Percentiles rank a stretch among this genome's conserved stretches.
phyloP scores from a whole-genome alignment of 2,888 invertebrate species.

The Seira sanloemensis region DNA sequence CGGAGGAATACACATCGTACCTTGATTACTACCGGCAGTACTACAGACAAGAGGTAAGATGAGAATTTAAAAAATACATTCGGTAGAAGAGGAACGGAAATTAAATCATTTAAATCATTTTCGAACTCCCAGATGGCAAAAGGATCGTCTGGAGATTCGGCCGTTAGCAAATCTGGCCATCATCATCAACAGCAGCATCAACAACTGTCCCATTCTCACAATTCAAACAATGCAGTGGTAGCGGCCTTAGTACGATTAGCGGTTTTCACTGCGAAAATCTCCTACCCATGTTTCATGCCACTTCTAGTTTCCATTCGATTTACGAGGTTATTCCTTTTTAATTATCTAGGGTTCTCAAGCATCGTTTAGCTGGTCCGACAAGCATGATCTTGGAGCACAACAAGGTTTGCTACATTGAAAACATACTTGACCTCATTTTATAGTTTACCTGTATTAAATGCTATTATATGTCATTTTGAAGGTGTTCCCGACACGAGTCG shows the following conservation, averaged over 20 bases:
- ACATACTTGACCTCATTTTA: too few species aligned
- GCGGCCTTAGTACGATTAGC: constrained; percentile 73
- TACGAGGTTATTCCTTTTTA: constrained; percentile 72
- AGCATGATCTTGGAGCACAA: constrained; percentile 14
- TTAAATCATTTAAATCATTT: not conserved
- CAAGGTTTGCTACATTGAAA: constrained; percentile 44
- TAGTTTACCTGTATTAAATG: too few species aligned
- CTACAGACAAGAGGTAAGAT: constrained; percentile 78
- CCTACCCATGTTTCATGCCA: constrained; percentile 71
- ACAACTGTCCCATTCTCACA: not conserved
- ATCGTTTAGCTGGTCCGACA: constrained; percentile 58
- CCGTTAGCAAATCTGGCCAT: not conserved
- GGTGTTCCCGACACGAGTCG: constrained; percentile 88
- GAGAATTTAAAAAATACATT: constrained; percentile 17
- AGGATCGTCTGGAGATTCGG: not conserved
- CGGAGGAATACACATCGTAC: constrained; percentile 83
- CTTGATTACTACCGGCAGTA: constrained; percentile 85
- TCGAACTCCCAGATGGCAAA: constrained; percentile 26
- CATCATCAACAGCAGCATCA: constrained; percentile 33
- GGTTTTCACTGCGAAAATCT: constrained; percentile 71
- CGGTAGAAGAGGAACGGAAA: too few species aligned
- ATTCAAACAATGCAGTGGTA: constrained; percentile 56
- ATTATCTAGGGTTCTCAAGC: constrained; percentile 70
- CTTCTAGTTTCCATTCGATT: constrained; percentile 68
- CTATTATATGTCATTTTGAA: constrained; percentile 45